Base-by-base conservation (phyloP, 2,113 vertebrate species). In the Turdus rufiventris region DNA sequence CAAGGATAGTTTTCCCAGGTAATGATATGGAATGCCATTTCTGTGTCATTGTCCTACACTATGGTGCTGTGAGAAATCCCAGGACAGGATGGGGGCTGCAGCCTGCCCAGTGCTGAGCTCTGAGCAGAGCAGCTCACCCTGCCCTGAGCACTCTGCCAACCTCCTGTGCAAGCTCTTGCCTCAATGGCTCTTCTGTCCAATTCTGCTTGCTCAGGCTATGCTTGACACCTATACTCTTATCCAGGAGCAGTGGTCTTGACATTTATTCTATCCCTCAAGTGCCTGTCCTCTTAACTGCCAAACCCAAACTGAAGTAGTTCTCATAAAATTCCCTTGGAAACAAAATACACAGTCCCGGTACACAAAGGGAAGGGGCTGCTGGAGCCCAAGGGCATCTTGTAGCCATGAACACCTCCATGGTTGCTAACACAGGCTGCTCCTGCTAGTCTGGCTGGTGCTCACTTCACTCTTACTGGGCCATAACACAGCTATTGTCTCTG, bases 291-390 rank as follows among this genome's bases (percentile, higher is more conserved):
- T 95, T 62, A 81, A 61, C 70, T 93, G 89, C 89, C 92, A 95
- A 96, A 65, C 76, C 78, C 78, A 96, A 38, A 36, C 82, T 86
- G 73, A 91, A 97, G 92, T 47, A 77, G 81, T 75, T 92, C 96
- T 95, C 47, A 58, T 53, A 43, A 95, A 96, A 94, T 53, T 91
- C 72, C 95, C 96, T 94, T 96, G 76, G 96, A 92, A 96, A 96
- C 93, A 80, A 90, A 95, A 92, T 33, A 86, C 61, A 81, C 45
- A 31, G 31, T 24, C 25, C 63, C 38, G 3, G 7, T 79, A 90
- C 57, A 57, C 85, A 77, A 43, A 57, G 33, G 68, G 57, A 79
- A 68, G 40, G 47, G 53, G 38, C 65, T 56, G 81, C 45, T 57
- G 50, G 26, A 73, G 56, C 45, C 60, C 23, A 33, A 28, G 54